phyloP scores from a whole-genome alignment of 92 coral and sea anemone genomes.

The Micromussa lordhowensis region DNA sequence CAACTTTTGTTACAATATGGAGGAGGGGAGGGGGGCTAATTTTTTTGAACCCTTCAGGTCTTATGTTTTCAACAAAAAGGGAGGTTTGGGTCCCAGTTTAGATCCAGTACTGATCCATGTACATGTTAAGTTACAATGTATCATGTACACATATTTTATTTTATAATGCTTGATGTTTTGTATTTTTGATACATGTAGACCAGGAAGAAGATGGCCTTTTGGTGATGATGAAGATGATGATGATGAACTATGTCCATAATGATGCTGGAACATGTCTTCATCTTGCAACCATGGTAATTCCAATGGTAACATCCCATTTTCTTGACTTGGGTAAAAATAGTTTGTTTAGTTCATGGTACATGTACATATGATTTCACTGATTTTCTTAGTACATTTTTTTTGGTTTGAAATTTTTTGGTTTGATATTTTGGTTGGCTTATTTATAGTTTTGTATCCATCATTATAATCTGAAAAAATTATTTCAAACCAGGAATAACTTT shows the following conservation, averaged over 20 bases:
- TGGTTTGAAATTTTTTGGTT: too few species aligned
- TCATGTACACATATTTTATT: background rate
- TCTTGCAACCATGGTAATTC: constrained; percentile 93
- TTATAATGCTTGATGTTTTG: background rate
- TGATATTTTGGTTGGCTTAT: too few species aligned
- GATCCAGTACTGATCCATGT: background rate
- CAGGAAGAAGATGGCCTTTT: constrained; percentile 93
- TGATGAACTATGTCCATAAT: constrained; percentile 91
- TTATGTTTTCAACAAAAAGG: background rate
- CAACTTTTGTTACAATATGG: background rate
- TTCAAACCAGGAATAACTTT: too few species aligned
- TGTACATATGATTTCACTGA: too few species aligned
- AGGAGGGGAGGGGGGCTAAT: background rate
- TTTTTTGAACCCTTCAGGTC: background rate
- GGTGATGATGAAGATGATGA: constrained; percentile 96
- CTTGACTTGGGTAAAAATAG: background rate
- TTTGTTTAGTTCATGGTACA: background rate
- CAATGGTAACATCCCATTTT: too few species aligned
- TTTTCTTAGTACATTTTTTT: too few species aligned
- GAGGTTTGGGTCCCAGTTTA: too few species aligned
- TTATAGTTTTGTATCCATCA: too few species aligned
- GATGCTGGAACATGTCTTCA: constrained; percentile 98
- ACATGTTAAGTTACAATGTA: background rate
- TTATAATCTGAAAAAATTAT: too few species aligned
- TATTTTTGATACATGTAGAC: constrained; percentile 54